Evolutionary conservation across 2,797 vertebrate species (phyloP).

Genomic region (Botia almorhae): DNA sequence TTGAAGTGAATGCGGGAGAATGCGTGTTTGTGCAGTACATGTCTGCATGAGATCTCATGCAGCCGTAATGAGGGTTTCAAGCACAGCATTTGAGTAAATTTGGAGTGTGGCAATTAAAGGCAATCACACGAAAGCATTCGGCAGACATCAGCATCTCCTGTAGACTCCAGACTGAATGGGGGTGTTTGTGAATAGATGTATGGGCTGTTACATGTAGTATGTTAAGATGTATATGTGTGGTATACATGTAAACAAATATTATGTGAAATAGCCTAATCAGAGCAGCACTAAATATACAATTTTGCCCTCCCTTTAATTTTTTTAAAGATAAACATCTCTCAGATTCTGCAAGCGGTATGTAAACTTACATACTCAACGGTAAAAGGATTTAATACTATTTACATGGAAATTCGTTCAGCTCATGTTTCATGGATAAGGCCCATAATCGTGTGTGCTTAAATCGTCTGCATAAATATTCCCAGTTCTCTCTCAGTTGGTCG

Average conservation of each 20-base stretch:
- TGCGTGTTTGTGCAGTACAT: background rate
- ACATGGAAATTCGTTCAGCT: background rate
- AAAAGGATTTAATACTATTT: background rate
- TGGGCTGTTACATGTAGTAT: background rate
- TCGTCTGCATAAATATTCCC: too few relatives aligned
- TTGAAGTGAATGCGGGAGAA: background rate
- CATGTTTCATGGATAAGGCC: background rate
- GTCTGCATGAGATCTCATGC: slow-evolving; percentile 20
- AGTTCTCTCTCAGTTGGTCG: background rate
- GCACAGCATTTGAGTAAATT: slow-evolving; percentile 29
- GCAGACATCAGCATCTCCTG: slow-evolving; percentile 9
- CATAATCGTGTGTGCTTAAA: too few relatives aligned
- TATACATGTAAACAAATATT: background rate
- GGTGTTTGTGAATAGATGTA: background rate
- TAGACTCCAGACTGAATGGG: slow-evolving; percentile 12
- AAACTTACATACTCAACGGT: background rate
- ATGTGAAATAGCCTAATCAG: background rate
- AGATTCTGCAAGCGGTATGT: background rate
- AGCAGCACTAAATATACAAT: background rate
- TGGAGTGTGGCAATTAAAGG: slow-evolving; percentile 4
- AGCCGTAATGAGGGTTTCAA: slow-evolving; percentile 33
- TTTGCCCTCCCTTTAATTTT: background rate
- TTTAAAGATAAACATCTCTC: too few relatives aligned
- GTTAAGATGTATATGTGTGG: too few relatives aligned
- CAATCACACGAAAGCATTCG: slow-evolving; percentile 17